A percentile compares a stretch with the other conserved stretches of the same genome.
These are phyloP conservation scores for Eumeta japonica DNA, from an alignment of 1,140 invertebrate species.

Conservation along the genomic window DNA sequence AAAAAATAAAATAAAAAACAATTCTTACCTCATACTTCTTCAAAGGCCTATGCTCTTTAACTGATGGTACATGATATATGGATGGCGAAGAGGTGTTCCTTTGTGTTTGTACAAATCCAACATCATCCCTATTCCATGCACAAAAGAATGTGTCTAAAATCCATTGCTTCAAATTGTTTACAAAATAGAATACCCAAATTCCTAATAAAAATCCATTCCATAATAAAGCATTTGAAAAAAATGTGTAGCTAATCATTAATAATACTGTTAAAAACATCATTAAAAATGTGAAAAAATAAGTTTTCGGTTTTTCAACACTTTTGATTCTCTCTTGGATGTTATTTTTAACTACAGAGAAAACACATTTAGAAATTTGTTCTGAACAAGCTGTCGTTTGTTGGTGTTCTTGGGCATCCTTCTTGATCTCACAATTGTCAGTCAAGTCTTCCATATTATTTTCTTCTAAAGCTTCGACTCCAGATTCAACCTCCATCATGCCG, in stretches of 20 bases:
- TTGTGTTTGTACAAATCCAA: slow-evolving; percentile 26
- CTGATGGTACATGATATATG: slow-evolving; percentile 40
- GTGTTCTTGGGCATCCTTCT: slow-evolving; percentile 15
- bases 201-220: slow-evolving; percentile 54
- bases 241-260: slow-evolving; percentile 30
- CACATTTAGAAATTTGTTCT: no score
- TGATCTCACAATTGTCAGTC: no score
- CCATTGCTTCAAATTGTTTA: slow-evolving; percentile 36
- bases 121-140: slow-evolving; percentile 26
- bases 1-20: not conserved
- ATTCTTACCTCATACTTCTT: slow-evolving; percentile 58
- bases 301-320: slow-evolving; percentile 18
- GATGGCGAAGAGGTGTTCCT: slow-evolving; percentile 21
- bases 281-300: slow-evolving; percentile 34
- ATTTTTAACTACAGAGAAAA: no score
- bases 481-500: slow-evolving; percentile 45
- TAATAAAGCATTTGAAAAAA: slow-evolving; percentile 38
- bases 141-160: slow-evolving; percentile 41
- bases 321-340: no score
- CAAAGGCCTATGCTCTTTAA: slow-evolving; percentile 47
- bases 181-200: slow-evolving; percentile 40
- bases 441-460: slow-evolving; percentile 38
- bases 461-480: slow-evolving; percentile 52
- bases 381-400: slow-evolving; percentile 28
- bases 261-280: slow-evolving; percentile 46